Conservation (phyloP, 2,888 invertebrate species). For the Oxystoma pomonae region DNA sequence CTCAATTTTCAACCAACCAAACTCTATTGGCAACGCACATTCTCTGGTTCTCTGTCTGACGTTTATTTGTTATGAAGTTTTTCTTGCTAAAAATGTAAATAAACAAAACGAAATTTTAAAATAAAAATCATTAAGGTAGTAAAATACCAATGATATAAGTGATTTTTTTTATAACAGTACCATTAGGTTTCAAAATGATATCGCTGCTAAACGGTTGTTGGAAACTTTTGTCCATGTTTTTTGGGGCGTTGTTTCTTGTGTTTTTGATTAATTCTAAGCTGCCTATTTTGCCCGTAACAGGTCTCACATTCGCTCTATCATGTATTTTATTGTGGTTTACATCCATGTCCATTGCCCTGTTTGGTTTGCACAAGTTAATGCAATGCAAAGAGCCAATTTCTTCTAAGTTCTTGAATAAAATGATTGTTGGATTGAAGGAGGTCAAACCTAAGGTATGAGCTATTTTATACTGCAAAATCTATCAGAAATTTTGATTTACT, state of each 20-base stretch:
- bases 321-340: conserved; percentile 46
- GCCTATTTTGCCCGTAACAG: conserved; percentile 28
- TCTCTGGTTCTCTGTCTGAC: neutral
- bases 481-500: too few relatives aligned
- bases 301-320: conserved; percentile 39
- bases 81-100: neutral
- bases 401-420: conserved; percentile 38
- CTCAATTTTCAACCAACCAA: neutral
- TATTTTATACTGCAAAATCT: too few relatives aligned
- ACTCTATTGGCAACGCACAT: neutral
- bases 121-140: neutral
- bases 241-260: conserved; percentile 13
- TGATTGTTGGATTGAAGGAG: too few relatives aligned
- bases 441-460: too few relatives aligned
- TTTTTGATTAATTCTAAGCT: conserved; percentile 24
- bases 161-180: neutral
- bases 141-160: neutral
- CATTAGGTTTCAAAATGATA: neutral
- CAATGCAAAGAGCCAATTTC: conserved; percentile 52
- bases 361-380: conserved; percentile 53
- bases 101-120: neutral
- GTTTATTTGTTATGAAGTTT: neutral
- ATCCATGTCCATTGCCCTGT: conserved; percentile 51
- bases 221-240: neutral
- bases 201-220: neutral